Percentiles rank a stretch among this genome's conserved stretches.
phyloP scores from a whole-genome alignment of 2,888 invertebrate species.

The Acanthosepion esculentum region DNA sequence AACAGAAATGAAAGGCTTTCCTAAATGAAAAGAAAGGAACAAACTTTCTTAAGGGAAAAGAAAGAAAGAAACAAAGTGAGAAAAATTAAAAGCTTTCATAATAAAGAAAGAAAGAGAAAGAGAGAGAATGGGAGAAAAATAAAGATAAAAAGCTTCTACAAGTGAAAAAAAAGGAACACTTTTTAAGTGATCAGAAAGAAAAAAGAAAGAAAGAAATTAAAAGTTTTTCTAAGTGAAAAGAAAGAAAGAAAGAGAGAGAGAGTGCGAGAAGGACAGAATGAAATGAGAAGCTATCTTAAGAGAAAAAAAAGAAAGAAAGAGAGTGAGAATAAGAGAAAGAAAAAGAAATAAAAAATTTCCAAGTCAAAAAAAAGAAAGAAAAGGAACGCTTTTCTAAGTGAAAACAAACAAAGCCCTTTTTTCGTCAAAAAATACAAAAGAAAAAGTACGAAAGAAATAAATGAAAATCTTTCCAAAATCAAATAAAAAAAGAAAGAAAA shows the following conservation, averaged over 20 bases:
- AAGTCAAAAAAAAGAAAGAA: neutral
- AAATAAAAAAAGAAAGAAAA: neutral
- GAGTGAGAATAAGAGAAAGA: neutral
- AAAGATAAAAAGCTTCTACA: neutral
- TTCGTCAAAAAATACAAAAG: neutral
- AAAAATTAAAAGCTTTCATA: neutral
- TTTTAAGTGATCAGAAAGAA: neutral
- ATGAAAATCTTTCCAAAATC: neutral
- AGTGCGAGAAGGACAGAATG: neutral
- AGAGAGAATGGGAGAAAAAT: neutral
- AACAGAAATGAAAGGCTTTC: neutral
- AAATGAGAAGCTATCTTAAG: neutral
- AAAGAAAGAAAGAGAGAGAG: neutral
- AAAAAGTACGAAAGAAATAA: neutral
- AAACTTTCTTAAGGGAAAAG: no score
- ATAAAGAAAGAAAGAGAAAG: neutral
- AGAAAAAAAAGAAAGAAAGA: neutral
- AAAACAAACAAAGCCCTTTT: neutral
- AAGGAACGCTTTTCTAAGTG: neutral
- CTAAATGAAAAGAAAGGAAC: neutral
- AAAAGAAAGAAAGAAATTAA: neutral
- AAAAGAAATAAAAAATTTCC: neutral
- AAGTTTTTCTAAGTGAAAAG: neutral
- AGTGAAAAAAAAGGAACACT: neutral
- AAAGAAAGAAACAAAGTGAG: neutral